Evolutionary conservation across 1,140 invertebrate genomes (phyloP).

Genomic region (Neuroterus valhalla): DNA sequence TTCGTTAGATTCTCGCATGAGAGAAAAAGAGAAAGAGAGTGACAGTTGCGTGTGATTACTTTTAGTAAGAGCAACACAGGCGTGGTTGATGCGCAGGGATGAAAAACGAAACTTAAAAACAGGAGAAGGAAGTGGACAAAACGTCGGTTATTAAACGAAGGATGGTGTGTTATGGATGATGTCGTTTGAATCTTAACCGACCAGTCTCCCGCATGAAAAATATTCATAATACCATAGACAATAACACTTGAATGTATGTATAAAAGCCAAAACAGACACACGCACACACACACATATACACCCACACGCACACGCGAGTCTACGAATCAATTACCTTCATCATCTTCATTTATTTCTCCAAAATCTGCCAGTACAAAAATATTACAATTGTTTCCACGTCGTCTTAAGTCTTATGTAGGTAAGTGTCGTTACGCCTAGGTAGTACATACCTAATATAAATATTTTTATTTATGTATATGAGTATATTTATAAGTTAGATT

Average conservation of each 20-base stretch:
- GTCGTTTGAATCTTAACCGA: constrained; percentile 11
- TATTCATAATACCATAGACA: constrained; percentile 35
- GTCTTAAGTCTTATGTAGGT: constrained; percentile 48
- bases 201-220: constrained; percentile 1
- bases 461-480: constrained; percentile 13
- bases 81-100: constrained; percentile 25
- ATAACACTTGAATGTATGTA: constrained; percentile 32
- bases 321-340: constrained; percentile 48
- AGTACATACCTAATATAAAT: constrained; percentile 32
- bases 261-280: constrained; percentile 35
- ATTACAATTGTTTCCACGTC: constrained; percentile 66
- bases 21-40: constrained; percentile 32
- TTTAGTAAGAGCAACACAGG: constrained; percentile 43
- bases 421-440: constrained; percentile 20
- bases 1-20: constrained; percentile 43
- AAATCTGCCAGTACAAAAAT: constrained; percentile 70
- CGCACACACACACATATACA: constrained; percentile 46
- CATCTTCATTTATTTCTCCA: constrained; percentile 68
- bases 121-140: constrained; percentile 26
- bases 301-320: constrained; percentile 52
- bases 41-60: constrained; percentile 52
- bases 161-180: constrained; percentile 32
- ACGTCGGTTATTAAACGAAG: neutral
- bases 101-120: constrained; percentile 27
- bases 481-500: constrained; percentile 28